phyloP scores from a whole-genome alignment of 2,888 invertebrate species.

The Lithosia quadra region DNA sequence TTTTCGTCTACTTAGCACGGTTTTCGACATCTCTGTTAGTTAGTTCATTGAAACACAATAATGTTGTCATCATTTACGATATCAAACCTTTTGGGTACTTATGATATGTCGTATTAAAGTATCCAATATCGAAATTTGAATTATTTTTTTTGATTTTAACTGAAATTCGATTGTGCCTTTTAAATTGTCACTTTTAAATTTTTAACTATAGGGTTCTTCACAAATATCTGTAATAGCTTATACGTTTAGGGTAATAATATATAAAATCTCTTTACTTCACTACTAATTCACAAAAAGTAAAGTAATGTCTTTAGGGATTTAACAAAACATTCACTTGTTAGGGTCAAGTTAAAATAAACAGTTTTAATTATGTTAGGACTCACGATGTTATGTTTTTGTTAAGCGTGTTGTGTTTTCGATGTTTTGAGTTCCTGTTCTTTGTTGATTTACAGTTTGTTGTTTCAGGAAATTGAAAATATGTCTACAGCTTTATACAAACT shows the following conservation, averaged over 20 bases:
- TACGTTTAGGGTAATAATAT: background rate
- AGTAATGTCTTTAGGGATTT: background rate
- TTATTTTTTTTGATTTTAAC: background rate
- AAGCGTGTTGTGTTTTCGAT: background rate
- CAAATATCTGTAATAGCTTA: too few species aligned
- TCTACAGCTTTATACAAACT: too few species aligned
- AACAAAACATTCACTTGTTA: background rate
- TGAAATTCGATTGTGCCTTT: background rate
- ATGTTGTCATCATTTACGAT: background rate
- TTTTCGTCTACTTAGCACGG: background rate
- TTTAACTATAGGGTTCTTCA: too few species aligned
- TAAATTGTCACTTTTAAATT: too few species aligned
- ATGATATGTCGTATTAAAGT: too few species aligned
- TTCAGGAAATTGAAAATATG: background rate
- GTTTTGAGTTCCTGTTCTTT: background rate
- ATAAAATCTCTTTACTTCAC: background rate
- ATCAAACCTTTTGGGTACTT: background rate
- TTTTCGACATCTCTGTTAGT: background rate
- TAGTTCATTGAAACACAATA: background rate
- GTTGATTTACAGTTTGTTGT: background rate
- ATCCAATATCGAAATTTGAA: too few species aligned
- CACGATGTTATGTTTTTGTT: background rate
- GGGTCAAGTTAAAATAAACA: slow-evolving; percentile 1
- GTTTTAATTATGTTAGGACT: background rate
- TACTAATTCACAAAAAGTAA: background rate